Percentiles rank a stretch among this genome's conserved stretches.
These are phyloP conservation scores for Rotaria macrura DNA, from an alignment of 2,888 invertebrate genomes.

Conservation along the genomic window DNA sequence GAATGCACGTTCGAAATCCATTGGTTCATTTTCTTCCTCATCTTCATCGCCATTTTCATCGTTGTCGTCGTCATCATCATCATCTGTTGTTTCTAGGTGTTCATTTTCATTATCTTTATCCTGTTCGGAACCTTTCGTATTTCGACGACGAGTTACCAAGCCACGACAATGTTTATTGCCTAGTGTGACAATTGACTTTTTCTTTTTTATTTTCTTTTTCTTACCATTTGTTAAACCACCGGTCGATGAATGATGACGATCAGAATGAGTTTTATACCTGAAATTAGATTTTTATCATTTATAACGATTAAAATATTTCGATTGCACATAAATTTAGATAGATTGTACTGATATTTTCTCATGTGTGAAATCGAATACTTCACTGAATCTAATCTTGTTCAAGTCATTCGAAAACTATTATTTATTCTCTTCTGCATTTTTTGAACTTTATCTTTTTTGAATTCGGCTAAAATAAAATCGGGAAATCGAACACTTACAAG, in stretches of 20 bases:
- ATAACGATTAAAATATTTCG: too few species aligned
- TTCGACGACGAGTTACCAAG: neutral
- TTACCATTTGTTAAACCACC: conserved; percentile 1
- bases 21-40: neutral
- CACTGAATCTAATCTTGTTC: too few species aligned
- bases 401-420: too few species aligned
- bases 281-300: too few species aligned
- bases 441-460: too few species aligned
- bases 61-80: neutral
- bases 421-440: too few species aligned
- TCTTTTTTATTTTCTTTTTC: neutral
- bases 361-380: too few species aligned
- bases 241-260: neutral
- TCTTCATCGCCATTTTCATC: too few species aligned
- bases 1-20: neutral
- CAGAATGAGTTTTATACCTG: neutral
- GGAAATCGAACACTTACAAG: too few species aligned
- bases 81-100: neutral
- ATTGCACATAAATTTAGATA: too few species aligned
- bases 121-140: neutral
- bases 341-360: too few species aligned
- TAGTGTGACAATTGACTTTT: neutral
- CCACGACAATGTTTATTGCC: neutral
- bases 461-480: too few species aligned
- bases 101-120: neutral